Evolutionary conservation across 2,888 invertebrate species (phyloP).

Genomic region (Lamellibrachia columna): DNA sequence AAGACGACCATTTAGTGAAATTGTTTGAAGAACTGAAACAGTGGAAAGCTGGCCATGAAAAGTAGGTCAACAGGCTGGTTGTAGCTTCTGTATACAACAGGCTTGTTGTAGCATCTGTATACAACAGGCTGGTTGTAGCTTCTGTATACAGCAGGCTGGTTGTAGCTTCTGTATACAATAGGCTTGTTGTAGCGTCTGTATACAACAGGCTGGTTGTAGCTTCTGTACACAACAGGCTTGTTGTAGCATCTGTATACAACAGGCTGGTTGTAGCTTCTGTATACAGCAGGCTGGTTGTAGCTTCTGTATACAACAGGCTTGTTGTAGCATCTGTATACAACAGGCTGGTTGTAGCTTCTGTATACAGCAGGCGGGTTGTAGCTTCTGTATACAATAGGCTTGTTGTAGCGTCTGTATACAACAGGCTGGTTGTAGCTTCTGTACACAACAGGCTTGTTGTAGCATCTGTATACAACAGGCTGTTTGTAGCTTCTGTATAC

Average conservation of each 20-base stretch:
- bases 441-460: not conserved
- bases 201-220: no score
- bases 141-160: no score
- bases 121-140: not conserved
- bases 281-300: not conserved
- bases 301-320: no score
- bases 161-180: no score
- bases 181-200: no score
- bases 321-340: no score
- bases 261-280: not conserved
- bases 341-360: no score
- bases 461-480: no score
- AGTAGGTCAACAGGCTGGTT: constrained; percentile 32
- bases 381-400: no score
- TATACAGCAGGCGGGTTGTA: no score
- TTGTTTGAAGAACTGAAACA: constrained; percentile 55
- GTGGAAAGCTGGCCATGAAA: constrained; percentile 56
- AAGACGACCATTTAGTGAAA: constrained; percentile 34
- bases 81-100: not conserved
- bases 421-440: not conserved
- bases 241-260: not conserved
- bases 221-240: no score
- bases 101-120: not conserved
- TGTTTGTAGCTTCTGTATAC: no score
- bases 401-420: not conserved